These are phyloP conservation scores for Aethes cnicana DNA, from an alignment of 2,888 invertebrate species.

Conservation along the genomic window DNA sequence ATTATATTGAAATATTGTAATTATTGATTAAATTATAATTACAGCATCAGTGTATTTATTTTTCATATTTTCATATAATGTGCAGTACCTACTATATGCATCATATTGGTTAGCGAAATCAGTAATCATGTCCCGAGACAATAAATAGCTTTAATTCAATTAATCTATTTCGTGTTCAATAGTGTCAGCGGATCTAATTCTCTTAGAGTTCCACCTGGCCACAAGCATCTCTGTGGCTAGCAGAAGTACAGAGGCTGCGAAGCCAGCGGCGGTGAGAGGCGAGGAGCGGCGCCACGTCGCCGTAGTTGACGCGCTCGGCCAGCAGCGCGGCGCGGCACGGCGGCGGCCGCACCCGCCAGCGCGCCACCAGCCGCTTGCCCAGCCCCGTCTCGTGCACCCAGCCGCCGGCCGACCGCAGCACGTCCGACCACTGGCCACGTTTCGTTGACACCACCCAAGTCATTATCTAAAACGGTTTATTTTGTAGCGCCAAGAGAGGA, in stretches of 20 bases:
- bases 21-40: too few relatives aligned
- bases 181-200: background rate
- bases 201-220: constrained; percentile 38
- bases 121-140: too few relatives aligned
- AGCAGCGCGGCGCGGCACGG: constrained; percentile 61
- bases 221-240: constrained; percentile 53
- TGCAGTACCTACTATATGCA: too few relatives aligned
- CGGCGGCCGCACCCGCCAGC: constrained; percentile 49
- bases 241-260: constrained; percentile 48
- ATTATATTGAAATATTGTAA: too few relatives aligned
- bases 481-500: too few relatives aligned
- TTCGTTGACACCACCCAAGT: constrained; percentile 55
- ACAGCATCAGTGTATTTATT: too few relatives aligned
- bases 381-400: constrained; percentile 64
- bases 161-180: background rate
- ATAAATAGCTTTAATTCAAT: background rate
- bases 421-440: constrained; percentile 55
- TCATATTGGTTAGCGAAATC: too few relatives aligned
- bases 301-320: constrained; percentile 64
- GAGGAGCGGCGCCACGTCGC: constrained; percentile 57
- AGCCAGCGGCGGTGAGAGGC: constrained; percentile 46
- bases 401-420: constrained; percentile 48
- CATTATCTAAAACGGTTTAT: constrained; percentile 42
- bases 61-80: too few relatives aligned
- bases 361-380: constrained; percentile 48